Conservation (phyloP, 2,888 invertebrate genomes). For the Psylliodes chrysocephalus region DNA sequence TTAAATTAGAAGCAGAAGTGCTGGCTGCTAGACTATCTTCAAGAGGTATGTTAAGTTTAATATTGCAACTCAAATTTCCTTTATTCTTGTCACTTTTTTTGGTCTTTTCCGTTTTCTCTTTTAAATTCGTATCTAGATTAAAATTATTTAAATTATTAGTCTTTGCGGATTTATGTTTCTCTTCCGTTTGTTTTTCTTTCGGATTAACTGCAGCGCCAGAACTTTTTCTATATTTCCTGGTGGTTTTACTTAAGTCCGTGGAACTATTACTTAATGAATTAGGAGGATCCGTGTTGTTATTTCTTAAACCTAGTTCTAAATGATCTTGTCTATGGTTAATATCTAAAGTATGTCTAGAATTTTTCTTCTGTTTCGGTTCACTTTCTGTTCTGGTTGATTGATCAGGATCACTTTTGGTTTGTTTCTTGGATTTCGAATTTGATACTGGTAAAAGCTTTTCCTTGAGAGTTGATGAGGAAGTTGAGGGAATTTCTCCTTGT, state of each 20-base stretch:
- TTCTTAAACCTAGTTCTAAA: constrained; percentile 35
- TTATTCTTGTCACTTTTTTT: constrained; percentile 35
- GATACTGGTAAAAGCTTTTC: constrained; percentile 33
- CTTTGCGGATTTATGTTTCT: constrained; percentile 33
- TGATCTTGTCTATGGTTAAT: constrained; percentile 41
- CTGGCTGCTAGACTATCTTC: constrained; percentile 46
- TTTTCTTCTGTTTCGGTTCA: constrained; percentile 38
- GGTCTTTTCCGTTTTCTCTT: constrained; percentile 35
- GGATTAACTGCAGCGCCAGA: constrained; percentile 34
- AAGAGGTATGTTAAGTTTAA: constrained; percentile 22
- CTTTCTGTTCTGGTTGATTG: constrained; percentile 32
- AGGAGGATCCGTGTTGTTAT: constrained; percentile 36
- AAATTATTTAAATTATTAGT: constrained; percentile 28
- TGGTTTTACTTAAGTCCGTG: constrained; percentile 33
- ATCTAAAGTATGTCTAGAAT: constrained; percentile 36
- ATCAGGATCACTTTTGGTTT: constrained; percentile 31
- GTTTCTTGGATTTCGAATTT: constrained; percentile 39
- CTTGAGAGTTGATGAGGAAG: constrained; percentile 42
- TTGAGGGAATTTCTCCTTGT: constrained; percentile 47
- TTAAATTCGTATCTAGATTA: constrained; percentile 21
- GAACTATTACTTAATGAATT: constrained; percentile 35
- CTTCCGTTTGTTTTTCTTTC: constrained; percentile 37
- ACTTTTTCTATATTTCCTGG: constrained; percentile 43
- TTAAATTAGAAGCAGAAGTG: constrained; percentile 49
- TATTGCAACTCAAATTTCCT: constrained; percentile 30